Conservation (phyloP, 1,140 invertebrate genomes). For the Dinoponera quadriceps region DNA sequence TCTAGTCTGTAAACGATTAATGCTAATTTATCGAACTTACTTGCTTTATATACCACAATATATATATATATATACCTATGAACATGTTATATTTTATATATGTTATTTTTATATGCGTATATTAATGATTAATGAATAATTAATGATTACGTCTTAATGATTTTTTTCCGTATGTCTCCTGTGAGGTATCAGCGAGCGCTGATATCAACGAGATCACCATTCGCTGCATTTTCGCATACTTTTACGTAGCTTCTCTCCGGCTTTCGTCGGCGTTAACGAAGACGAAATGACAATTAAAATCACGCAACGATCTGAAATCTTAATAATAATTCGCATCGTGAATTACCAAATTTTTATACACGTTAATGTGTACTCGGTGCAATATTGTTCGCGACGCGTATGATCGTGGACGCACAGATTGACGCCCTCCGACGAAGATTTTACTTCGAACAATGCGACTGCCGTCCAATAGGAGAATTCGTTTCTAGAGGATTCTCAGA, state of each 20-base stretch:
- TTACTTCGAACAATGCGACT: too few relatives aligned
- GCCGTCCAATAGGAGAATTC: too few relatives aligned
- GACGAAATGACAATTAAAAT: background rate
- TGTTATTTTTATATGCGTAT: conserved; percentile 20
- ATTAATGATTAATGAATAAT: conserved; percentile 15
- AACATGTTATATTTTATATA: conserved; percentile 39
- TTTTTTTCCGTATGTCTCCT: conserved; percentile 7
- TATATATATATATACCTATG: background rate
- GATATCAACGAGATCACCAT: too few relatives aligned
- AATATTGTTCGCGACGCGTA: background rate
- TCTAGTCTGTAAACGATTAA: conserved; percentile 70
- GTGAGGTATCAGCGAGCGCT: background rate
- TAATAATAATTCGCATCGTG: background rate
- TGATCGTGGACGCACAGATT: too few relatives aligned
- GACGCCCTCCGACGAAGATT: too few relatives aligned
- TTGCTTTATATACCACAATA: conserved; percentile 19
- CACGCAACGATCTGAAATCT: background rate
- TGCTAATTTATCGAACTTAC: conserved; percentile 58
- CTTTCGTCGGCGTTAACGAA: background rate
- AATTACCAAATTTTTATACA: conserved; percentile 7
- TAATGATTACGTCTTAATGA: too few relatives aligned
- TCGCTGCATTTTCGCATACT: background rate
- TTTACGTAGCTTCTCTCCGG: background rate
- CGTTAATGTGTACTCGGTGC: background rate
- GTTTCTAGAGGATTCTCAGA: too few relatives aligned